Evolutionary conservation across 2,888 invertebrate genomes (phyloP).

Genomic region (Tethea ocularis): DNA sequence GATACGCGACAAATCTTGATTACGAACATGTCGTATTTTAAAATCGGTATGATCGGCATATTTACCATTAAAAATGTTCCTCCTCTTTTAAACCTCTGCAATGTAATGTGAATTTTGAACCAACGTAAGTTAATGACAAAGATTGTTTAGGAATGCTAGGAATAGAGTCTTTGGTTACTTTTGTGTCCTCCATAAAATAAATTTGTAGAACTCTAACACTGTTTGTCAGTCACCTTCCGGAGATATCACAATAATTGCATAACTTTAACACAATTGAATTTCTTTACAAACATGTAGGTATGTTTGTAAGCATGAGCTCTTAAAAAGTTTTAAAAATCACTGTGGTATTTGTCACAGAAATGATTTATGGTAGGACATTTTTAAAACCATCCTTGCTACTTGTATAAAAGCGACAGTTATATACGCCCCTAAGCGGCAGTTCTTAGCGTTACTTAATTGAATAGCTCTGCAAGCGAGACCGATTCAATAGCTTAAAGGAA

Average conservation of each 20-base stretch:
- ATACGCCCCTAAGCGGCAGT: slow-evolving; percentile 6
- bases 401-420: not conserved
- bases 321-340: not conserved
- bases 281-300: not conserved
- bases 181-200: not conserved
- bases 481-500: slow-evolving; percentile 33
- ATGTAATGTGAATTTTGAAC: too few species aligned
- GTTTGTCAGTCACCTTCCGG: not conserved
- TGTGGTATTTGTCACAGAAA: not conserved
- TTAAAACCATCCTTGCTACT: not conserved
- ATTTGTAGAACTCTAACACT: not conserved
- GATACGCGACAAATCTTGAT: not conserved
- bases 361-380: not conserved
- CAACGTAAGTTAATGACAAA: too few species aligned
- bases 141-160: too few species aligned
- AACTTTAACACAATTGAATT: not conserved
- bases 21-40: too few species aligned
- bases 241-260: not conserved
- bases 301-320: not conserved
- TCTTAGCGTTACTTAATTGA: slow-evolving; percentile 29
- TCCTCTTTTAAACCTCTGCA: too few species aligned
- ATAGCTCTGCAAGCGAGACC: slow-evolving; percentile 26
- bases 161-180: not conserved
- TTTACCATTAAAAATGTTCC: too few species aligned
- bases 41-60: not conserved